phyloP scores from a whole-genome alignment of 2,797 vertebrate genomes.

The Poeciliopsis turneri region DNA sequence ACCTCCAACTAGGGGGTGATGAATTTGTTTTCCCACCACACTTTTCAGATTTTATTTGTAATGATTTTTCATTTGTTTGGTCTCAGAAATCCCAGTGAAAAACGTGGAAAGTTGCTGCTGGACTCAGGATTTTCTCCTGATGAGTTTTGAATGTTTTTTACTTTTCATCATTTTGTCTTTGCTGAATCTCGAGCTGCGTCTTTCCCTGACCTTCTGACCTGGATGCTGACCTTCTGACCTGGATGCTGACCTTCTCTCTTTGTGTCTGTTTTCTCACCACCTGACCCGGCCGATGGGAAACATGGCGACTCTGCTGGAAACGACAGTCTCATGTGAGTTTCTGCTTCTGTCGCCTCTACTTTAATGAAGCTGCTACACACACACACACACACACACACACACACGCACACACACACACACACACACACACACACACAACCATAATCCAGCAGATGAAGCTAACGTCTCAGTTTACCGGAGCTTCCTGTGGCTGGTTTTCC shows the following conservation, averaged over 20 bases:
- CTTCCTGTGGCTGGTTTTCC: neutral
- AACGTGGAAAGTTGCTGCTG: neutral
- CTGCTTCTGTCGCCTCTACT: neutral
- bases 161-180: neutral
- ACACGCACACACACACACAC: too few relatives aligned
- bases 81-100: neutral
- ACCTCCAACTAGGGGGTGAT: neutral
- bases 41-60: neutral
- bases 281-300: conserved; percentile 30
- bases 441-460: neutral
- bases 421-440: too few relatives aligned
- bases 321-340: conserved; percentile 77
- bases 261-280: conserved; percentile 36
- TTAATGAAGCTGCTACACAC: too few relatives aligned
- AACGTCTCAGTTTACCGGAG: neutral
- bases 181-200: neutral
- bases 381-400: too few relatives aligned
- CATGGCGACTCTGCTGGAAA: conserved; percentile 49
- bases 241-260: conserved; percentile 37
- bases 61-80: neutral
- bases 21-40: neutral
- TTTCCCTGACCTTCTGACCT: neutral
- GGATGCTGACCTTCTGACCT: neutral
- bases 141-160: neutral
- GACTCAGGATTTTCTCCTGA: neutral